These are phyloP conservation scores for Pentamera pediparva DNA, from an alignment of 53 echinoderm and acorn worm species.

Conservation along the genomic window DNA sequence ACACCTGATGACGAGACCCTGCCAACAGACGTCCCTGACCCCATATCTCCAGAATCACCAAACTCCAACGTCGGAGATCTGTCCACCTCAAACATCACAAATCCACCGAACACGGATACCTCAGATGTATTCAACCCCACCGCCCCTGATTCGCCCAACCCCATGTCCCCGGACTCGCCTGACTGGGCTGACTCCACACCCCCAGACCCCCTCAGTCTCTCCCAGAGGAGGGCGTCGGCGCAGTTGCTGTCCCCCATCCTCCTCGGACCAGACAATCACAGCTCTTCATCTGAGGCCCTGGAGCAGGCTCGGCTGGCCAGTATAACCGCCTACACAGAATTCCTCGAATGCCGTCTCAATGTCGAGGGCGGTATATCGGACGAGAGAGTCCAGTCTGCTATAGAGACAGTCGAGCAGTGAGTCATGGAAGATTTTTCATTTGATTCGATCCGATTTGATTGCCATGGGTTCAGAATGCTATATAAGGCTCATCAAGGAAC, in stretches of 20 bases:
- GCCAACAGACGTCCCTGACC: too few species aligned
- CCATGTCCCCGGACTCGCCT: neutral
- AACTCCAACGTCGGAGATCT: too few species aligned
- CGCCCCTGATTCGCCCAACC: too few species aligned
- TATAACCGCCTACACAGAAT: slow-evolving; percentile 15
- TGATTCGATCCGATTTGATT: too few species aligned
- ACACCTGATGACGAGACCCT: too few species aligned
- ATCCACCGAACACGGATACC: too few species aligned
- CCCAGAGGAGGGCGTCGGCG: slow-evolving; percentile 39
- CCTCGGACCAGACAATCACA: neutral
- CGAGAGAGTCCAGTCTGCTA: neutral
- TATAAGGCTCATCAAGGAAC: too few species aligned
- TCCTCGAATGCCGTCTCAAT: slow-evolving; percentile 20
- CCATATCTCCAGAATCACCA: too few species aligned
- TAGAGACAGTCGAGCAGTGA: slow-evolving; percentile 1
- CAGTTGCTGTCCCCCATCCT: slow-evolving; percentile 38
- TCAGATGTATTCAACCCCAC: too few species aligned
- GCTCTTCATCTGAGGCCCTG: neutral
- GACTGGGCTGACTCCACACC: neutral
- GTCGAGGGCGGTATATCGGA: neutral
- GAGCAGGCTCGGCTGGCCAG: slow-evolving; percentile 11
- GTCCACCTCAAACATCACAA: too few species aligned
- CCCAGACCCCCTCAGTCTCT: slow-evolving; percentile 18
- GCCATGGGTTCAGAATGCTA: too few species aligned
- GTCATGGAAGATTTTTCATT: neutral